phyloP scores from a whole-genome alignment of 2,113 vertebrate species.

The Eolophus roseicapilla region DNA sequence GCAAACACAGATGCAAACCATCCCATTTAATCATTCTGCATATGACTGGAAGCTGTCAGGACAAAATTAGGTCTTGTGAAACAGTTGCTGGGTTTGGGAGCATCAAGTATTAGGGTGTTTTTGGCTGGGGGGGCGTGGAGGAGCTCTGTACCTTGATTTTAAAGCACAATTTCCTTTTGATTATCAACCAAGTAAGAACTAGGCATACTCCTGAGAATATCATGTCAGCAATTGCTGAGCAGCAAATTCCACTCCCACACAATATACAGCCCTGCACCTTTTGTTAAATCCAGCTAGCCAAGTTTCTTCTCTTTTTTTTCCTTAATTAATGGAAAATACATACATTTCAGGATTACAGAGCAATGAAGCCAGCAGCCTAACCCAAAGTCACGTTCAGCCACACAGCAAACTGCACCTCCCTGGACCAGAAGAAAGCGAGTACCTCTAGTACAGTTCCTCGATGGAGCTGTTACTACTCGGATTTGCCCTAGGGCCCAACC shows the following conservation, averaged over 20 bases:
- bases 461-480: neutral
- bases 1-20: neutral
- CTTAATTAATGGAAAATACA: neutral
- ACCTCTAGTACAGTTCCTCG: accelerated
- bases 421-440: neutral
- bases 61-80: neutral
- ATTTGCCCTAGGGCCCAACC: neutral
- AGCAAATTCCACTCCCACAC: neutral
- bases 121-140: accelerated
- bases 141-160: no score
- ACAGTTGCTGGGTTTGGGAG: neutral
- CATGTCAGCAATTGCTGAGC: neutral
- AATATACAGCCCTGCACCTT: neutral
- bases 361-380: neutral
- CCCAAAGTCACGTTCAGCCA: neutral
- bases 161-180: neutral
- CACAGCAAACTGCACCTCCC: neutral
- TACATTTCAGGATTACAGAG: neutral
- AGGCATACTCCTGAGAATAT: neutral
- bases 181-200: neutral
- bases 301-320: neutral
- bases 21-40: neutral
- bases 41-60: accelerated
- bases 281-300: neutral
- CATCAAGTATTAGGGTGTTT: neutral